phyloP scores from a whole-genome alignment of 2,888 invertebrate species.

The Resseliella maxima region DNA sequence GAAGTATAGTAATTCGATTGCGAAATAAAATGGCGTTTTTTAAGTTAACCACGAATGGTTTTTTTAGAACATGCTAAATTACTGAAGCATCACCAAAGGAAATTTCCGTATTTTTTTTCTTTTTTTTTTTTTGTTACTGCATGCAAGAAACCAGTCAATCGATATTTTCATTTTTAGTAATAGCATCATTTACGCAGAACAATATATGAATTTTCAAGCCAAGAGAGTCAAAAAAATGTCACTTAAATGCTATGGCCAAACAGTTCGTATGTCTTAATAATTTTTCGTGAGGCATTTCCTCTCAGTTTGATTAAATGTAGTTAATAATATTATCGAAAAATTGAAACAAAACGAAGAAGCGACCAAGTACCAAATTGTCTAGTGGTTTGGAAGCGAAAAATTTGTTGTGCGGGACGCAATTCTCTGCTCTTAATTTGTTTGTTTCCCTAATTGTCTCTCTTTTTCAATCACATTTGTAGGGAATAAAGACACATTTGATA shows the following conservation, averaged over 20 bases:
- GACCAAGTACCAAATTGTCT: background rate
- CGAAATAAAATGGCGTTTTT: background rate
- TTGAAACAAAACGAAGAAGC: background rate
- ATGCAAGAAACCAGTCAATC: background rate
- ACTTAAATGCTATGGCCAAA: background rate
- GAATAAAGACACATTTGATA: background rate
- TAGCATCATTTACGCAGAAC: no score
- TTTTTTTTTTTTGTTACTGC: no score
- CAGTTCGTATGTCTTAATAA: background rate
- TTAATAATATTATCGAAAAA: constrained; percentile 16
- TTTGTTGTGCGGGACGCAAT: no score
- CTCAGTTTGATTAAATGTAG: background rate
- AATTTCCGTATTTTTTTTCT: background rate
- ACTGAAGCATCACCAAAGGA: background rate
- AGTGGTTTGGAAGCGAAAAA: no score
- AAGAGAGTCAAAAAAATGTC: no score
- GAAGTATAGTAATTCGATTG: background rate
- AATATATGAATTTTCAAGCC: no score
- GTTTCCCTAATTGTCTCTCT: no score
- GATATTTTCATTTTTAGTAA: background rate
- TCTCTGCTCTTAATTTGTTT: no score
- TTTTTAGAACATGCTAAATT: background rate
- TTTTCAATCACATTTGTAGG: no score
- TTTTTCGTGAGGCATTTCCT: background rate
- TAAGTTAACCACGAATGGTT: no score